phyloP scores from a whole-genome alignment of 2,888 invertebrate species.

The Metellina segmentata region DNA sequence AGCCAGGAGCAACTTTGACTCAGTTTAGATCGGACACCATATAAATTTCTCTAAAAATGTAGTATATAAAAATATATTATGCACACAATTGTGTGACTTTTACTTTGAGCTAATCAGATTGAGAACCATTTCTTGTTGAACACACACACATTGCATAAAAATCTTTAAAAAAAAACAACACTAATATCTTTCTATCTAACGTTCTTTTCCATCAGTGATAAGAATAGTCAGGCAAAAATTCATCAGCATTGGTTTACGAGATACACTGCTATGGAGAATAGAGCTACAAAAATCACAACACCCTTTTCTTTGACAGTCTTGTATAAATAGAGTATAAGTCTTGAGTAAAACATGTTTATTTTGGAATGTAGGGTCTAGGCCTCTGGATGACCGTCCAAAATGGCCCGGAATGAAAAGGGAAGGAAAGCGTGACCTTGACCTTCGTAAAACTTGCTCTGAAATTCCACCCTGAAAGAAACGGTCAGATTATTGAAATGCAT shows the following conservation, averaged over 20 bases:
- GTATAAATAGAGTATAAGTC: constrained; percentile 28
- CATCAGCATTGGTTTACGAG: not conserved
- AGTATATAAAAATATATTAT: not conserved
- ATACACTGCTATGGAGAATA: too few species aligned
- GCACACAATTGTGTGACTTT: not conserved
- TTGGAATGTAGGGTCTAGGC: not conserved
- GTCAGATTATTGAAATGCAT: too few species aligned
- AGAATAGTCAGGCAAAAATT: not conserved
- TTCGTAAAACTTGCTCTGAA: constrained; percentile 98
- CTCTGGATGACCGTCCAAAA: constrained; percentile 60
- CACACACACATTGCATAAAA: constrained; percentile 45
- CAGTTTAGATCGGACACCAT: not conserved
- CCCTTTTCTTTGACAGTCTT: not conserved
- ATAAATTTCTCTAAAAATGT: not conserved
- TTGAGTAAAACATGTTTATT: not conserved
- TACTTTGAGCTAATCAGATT: not conserved
- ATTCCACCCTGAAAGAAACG: constrained; percentile 90
- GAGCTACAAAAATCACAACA: constrained; percentile 4
- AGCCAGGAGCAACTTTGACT: not conserved
- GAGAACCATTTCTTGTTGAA: not conserved
- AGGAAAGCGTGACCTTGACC: constrained; percentile 94
- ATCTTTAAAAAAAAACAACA: constrained; percentile 12
- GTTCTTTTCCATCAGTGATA: not conserved
- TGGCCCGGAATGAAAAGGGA: constrained; percentile 92
- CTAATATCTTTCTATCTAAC: not conserved